phyloP scores from a whole-genome alignment of 37 sponge, comb jelly and placozoan genomes.

The Geodia barretti region DNA sequence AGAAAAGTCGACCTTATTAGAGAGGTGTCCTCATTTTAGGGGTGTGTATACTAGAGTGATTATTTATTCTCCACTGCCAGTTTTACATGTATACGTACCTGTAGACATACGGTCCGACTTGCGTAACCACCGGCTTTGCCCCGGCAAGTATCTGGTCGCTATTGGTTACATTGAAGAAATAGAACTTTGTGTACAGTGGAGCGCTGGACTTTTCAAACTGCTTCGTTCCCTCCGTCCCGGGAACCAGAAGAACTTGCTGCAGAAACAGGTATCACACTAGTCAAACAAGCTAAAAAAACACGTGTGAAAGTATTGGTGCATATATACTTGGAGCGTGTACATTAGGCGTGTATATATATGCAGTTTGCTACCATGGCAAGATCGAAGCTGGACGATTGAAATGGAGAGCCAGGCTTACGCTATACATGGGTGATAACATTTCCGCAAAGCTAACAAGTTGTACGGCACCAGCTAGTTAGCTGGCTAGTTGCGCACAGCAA shows the following conservation, averaged over 20 bases:
- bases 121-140: constrained; percentile 51
- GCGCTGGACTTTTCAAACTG: constrained; percentile 51
- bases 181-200: constrained; percentile 48
- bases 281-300: too few species aligned
- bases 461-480: neutral
- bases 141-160: constrained; percentile 38
- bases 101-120: constrained; percentile 81
- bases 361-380: too few species aligned
- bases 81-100: too few species aligned
- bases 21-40: too few species aligned
- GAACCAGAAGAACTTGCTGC: constrained; percentile 38
- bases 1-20: too few species aligned
- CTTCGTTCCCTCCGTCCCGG: constrained; percentile 13
- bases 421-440: too few species aligned
- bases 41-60: too few species aligned
- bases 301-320: too few species aligned
- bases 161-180: constrained; percentile 79
- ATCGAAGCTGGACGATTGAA: too few species aligned
- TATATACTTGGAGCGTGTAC: neutral
- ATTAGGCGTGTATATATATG: neutral
- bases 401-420: too few species aligned
- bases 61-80: too few species aligned
- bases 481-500: neutral
- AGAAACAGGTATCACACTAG: neutral
- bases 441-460: too few species aligned